phyloP scores from a whole-genome alignment of 1,140 invertebrate species.

The Belonocnema kinseyi region DNA sequence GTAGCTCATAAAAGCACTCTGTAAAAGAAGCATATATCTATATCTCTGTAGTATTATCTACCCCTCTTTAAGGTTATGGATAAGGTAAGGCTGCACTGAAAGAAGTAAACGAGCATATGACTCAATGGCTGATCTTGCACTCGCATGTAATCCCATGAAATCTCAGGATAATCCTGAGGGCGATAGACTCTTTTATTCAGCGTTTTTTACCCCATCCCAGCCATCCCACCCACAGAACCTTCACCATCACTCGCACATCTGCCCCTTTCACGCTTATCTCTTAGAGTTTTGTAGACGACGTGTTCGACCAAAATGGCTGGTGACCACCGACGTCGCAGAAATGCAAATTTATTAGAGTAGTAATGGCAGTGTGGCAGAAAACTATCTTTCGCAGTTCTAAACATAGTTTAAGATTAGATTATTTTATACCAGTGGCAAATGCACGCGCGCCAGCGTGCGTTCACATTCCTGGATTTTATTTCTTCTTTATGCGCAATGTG shows the following conservation, averaged over 20 bases:
- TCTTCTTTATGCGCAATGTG: too few relatives aligned
- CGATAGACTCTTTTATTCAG: conserved; percentile 30
- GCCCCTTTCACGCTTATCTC: conserved; percentile 21
- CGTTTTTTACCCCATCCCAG: conserved; percentile 3
- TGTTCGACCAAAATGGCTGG: not conserved
- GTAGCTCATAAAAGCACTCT: conserved; percentile 19
- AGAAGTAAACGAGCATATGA: conserved; percentile 23
- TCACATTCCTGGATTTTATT: too few relatives aligned
- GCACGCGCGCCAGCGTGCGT: too few relatives aligned
- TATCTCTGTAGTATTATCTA: not conserved
- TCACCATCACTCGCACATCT: conserved; percentile 16
- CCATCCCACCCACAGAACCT: conserved; percentile 13
- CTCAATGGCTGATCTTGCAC: conserved; percentile 28
- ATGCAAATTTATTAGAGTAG: too few relatives aligned
- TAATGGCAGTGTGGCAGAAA: too few relatives aligned
- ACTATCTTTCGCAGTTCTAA: too few relatives aligned
- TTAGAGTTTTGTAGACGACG: not conserved
- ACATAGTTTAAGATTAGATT: too few relatives aligned
- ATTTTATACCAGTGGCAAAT: too few relatives aligned
- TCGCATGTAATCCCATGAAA: conserved; percentile 26
- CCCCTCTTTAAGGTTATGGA: conserved; percentile 29
- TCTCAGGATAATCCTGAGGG: conserved; percentile 30
- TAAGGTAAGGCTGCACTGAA: conserved; percentile 17
- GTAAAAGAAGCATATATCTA: conserved; percentile 13
- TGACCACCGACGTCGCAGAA: not conserved